Evolutionary conservation across 2,113 vertebrate genomes (phyloP).

Genomic region (Crotalus horridus): DNA sequence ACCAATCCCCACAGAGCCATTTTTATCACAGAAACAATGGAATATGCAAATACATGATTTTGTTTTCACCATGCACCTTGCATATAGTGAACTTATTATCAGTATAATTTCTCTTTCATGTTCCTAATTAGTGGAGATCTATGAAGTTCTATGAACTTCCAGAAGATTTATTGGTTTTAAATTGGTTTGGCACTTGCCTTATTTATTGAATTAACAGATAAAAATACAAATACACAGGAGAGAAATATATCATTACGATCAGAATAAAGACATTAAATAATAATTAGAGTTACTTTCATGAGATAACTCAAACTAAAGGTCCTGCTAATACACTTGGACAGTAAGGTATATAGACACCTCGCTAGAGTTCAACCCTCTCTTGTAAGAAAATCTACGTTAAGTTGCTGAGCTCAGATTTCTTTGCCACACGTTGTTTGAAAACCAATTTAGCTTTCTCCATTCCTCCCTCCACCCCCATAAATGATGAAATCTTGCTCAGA

Average conservation of each 20-base stretch:
- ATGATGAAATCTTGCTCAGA: background rate
- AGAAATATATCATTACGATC: background rate
- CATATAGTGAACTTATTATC: background rate
- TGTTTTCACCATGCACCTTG: background rate
- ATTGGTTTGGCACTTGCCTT: background rate
- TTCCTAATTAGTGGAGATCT: background rate
- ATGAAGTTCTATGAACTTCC: background rate
- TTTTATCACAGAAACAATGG: background rate
- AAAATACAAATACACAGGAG: background rate
- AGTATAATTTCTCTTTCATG: background rate
- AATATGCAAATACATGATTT: background rate
- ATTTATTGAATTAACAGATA: background rate
- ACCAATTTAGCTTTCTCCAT: background rate
- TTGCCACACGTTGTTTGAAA: background rate
- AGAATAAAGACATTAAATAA: background rate
- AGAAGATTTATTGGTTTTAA: background rate
- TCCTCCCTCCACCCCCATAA: background rate
- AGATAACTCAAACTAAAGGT: background rate
- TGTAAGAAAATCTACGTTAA: background rate
- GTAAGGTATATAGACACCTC: background rate
- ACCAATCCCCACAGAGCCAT: background rate
- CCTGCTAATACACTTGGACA: background rate
- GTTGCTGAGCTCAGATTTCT: background rate
- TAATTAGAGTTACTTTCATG: background rate
- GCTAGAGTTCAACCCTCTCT: background rate